phyloP scores from a whole-genome alignment of 2,888 invertebrate species.

The Microchrysa polita region DNA sequence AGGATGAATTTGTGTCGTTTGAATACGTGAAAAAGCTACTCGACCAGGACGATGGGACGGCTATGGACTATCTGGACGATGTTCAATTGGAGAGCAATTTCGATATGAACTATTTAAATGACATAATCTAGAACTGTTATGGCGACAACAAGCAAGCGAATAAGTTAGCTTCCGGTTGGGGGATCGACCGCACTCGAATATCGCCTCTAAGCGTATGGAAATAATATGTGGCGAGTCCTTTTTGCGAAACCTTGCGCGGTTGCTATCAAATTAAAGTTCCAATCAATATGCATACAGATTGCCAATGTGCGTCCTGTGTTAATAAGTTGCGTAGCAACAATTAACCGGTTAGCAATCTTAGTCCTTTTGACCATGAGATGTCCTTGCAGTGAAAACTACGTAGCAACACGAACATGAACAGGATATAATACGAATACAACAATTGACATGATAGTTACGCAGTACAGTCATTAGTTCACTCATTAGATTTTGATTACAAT shows the following conservation, averaged over 20 bases:
- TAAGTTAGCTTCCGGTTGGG: background rate
- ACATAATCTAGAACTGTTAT: conserved; percentile 55
- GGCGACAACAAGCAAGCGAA: background rate
- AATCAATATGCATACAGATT: background rate
- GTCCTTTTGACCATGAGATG: background rate
- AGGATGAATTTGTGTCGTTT: conserved; percentile 62
- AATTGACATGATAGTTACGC: background rate
- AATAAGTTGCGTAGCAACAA: conserved; percentile 1
- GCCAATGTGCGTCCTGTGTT: background rate
- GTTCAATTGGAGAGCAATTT: conserved; percentile 57
- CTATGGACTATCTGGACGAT: conserved; percentile 51
- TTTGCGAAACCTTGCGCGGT: too few species aligned
- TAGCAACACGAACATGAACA: background rate
- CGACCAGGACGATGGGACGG: conserved; percentile 53
- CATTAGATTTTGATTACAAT: conserved; percentile 24
- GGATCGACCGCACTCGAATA: background rate
- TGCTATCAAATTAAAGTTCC: background rate
- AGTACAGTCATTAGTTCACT: conserved; percentile 20
- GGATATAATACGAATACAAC: background rate
- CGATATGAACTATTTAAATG: conserved; percentile 62
- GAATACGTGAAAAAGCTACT: conserved; percentile 64
- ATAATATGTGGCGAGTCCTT: too few species aligned
- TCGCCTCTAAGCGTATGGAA: too few species aligned
- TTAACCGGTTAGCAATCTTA: background rate
- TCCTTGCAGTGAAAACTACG: background rate